phyloP scores from a whole-genome alignment of 2,888 invertebrate genomes.

The Noctua janthe region DNA sequence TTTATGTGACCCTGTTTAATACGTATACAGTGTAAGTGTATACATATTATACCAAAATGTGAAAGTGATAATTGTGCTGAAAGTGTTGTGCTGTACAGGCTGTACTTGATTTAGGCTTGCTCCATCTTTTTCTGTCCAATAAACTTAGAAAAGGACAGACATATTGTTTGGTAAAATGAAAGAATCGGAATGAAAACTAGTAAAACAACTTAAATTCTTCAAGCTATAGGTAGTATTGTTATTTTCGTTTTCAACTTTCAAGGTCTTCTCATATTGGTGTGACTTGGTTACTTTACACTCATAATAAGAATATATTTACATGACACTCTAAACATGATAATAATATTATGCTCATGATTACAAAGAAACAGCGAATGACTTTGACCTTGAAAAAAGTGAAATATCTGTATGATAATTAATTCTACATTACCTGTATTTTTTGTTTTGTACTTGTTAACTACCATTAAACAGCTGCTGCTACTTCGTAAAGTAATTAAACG shows the following conservation, averaged over 20 bases:
- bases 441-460: slow-evolving; percentile 26
- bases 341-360: slow-evolving; percentile 34
- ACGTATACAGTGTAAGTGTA: background rate
- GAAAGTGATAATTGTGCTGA: background rate
- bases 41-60: background rate
- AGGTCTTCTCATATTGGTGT: slow-evolving; percentile 42
- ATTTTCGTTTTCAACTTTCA: slow-evolving; percentile 53
- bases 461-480: slow-evolving; percentile 24
- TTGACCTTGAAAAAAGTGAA: slow-evolving; percentile 27
- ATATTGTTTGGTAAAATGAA: slow-evolving; percentile 31
- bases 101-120: background rate
- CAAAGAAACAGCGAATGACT: background rate
- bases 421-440: slow-evolving; percentile 21
- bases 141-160: background rate
- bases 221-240: slow-evolving; percentile 42
- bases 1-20: background rate
- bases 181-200: slow-evolving; percentile 49
- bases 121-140: background rate
- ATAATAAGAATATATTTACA: slow-evolving; percentile 34
- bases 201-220: slow-evolving; percentile 33
- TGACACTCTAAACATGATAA: slow-evolving; percentile 25
- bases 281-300: slow-evolving; percentile 16
- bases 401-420: slow-evolving; percentile 32
- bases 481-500: slow-evolving; percentile 34
- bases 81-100: background rate